Evolutionary conservation across 2,888 invertebrate species (phyloP), one percentile per base, ranked within the genome.

Genomic region (Trissolcus japonicus): DNA sequence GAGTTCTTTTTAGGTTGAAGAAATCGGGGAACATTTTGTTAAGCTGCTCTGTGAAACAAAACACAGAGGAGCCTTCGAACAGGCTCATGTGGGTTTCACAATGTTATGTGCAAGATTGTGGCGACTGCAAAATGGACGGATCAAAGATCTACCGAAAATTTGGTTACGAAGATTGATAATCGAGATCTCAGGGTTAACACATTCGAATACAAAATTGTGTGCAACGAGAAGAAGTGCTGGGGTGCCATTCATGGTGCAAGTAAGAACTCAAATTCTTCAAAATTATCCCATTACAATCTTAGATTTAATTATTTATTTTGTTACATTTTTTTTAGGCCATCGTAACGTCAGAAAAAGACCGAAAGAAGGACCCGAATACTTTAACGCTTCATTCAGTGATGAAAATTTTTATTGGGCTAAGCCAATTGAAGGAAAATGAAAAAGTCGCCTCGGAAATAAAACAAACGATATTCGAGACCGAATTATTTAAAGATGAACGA

Each of bases 51-150:
- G 92, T 0, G 92, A 93, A 86, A 95, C 96, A 0, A 96, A 96
- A 87, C 99, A 99, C 89, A 91, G 98, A 74, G 99, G 99, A 1
- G 98, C 98, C n/a, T 98, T 98, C 89, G 98, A 99, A 86, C 96
- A 98, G 89, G 97, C 96, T 0, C 96, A 96, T 85, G 93, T 96
- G 11, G 98, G 97, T 0, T 98, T 98, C 89, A 92, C 93, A 1
- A 92, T 93, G 83, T 90, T 97, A 54, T 93, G 96, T 80, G 89
- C 91, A 0, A 92, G 94, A 87, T 91, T 95, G 25, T 94, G 94
- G 93, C 91, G 89, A 90, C 82, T 81, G 63, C 82, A 82, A 67
- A 87, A 87, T 4, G 72, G 86, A 92, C 92, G 21, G 1, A 21
- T 60, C 14, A 56, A 71, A 84, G 86, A 85, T 19, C 87, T 94